Evolutionary conservation across 2,797 vertebrate genomes (phyloP).

Genomic region (Rhadinocentrus ornatus): DNA sequence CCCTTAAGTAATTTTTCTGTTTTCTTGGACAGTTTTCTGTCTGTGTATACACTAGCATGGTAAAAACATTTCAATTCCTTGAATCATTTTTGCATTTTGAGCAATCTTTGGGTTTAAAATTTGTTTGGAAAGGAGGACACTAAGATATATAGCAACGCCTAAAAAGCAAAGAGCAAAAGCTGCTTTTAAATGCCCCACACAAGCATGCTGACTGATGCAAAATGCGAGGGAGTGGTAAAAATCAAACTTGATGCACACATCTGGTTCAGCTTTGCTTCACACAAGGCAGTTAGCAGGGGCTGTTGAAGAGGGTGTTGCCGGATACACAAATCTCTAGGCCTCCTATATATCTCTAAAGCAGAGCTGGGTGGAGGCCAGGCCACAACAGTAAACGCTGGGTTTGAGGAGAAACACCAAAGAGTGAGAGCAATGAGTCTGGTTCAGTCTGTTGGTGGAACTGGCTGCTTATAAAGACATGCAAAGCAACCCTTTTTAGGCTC

Average conservation of each 20-base stretch:
- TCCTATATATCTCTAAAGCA: slow-evolving; percentile 75
- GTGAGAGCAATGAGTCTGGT: slow-evolving; percentile 53
- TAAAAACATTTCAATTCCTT: background rate
- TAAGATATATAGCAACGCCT: slow-evolving; percentile 21
- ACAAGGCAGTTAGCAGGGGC: slow-evolving; percentile 76
- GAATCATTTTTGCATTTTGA: slow-evolving; percentile 33
- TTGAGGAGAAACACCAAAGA: slow-evolving; percentile 73
- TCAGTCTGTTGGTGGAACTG: slow-evolving; percentile 41
- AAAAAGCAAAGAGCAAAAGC: slow-evolving; percentile 43
- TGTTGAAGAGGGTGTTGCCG: slow-evolving; percentile 80
- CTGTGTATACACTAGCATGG: background rate
- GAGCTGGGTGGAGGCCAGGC: slow-evolving; percentile 76
- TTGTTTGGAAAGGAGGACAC: slow-evolving; percentile 21
- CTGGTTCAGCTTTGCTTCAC: slow-evolving; percentile 82
- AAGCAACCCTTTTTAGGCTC: slow-evolving; percentile 40
- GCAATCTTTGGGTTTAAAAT: slow-evolving; percentile 28
- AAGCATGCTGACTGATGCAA: slow-evolving; percentile 74
- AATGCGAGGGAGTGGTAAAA: slow-evolving; percentile 74
- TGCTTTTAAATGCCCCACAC: slow-evolving; percentile 56
- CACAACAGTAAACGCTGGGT: slow-evolving; percentile 79
- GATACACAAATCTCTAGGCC: slow-evolving; percentile 76
- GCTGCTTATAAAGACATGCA: slow-evolving; percentile 40
- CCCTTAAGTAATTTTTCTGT: background rate
- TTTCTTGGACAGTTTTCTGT: background rate
- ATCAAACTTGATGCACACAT: slow-evolving; percentile 74